These are phyloP conservation scores for Crossaster papposus DNA, from an alignment of 53 echinoderm and acorn worm genomes.

Conservation along the genomic window DNA sequence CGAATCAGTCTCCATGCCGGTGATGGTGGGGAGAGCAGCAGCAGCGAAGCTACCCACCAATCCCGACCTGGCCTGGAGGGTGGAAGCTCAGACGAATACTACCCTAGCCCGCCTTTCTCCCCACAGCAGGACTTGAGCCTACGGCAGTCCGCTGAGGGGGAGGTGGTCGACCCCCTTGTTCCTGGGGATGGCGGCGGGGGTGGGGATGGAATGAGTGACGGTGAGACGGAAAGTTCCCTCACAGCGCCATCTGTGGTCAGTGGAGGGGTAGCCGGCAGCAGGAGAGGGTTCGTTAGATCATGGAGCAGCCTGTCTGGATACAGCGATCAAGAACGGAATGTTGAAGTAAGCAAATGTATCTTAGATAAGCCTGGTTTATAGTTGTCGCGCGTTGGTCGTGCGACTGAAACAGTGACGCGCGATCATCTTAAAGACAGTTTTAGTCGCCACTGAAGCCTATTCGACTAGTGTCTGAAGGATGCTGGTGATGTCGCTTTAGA, in stretches of 20 bases:
- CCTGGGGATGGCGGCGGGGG: constrained; percentile 97
- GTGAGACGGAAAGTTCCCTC: constrained; percentile 63
- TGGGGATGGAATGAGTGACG: constrained; percentile 99
- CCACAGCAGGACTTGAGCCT: constrained; percentile 40
- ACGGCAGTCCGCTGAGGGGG: constrained; percentile 91
- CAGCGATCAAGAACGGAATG: constrained; percentile 56
- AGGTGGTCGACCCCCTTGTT: constrained; percentile 76
- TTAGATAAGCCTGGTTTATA: background rate
- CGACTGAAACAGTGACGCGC: no score
- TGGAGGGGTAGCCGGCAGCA: constrained; percentile 22
- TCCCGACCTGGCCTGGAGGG: constrained; percentile 88
- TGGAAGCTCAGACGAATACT: constrained; percentile 90
- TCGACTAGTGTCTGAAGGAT: no score
- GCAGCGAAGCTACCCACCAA: constrained; percentile 48
- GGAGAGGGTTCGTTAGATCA: constrained; percentile 41
- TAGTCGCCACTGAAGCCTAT: no score
- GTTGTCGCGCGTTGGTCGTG: no score
- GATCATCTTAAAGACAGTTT: no score
- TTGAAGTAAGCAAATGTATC: constrained; percentile 45
- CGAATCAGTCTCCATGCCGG: constrained; percentile 47
- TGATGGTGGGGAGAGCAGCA: constrained; percentile 57
- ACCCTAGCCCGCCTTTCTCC: constrained; percentile 34
- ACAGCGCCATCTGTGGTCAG: constrained; percentile 52
- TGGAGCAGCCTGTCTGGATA: constrained; percentile 51
- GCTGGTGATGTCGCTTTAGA: no score